Percentiles rank a stretch among this genome's conserved stretches.
phyloP scores from a whole-genome alignment of 2,113 vertebrate species.

The Caloenas nicobarica region DNA sequence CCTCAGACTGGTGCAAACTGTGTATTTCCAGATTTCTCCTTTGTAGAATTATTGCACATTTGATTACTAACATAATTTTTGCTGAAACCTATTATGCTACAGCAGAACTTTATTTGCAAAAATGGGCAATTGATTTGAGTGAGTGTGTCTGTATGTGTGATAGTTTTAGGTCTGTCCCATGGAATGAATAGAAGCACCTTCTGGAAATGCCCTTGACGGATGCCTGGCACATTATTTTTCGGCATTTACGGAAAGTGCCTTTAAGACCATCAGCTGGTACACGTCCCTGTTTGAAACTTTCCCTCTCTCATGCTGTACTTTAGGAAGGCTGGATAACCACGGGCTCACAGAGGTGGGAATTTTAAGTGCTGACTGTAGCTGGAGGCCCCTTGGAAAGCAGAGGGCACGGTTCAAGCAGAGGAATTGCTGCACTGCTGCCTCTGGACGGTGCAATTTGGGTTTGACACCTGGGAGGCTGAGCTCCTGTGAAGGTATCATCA shows the following conservation, averaged over 20 bases:
- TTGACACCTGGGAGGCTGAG: neutral
- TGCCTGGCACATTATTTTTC: neutral
- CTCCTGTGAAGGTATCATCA: neutral
- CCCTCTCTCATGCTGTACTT: neutral
- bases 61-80: neutral
- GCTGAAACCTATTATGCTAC: neutral
- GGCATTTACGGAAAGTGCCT: neutral
- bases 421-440: neutral
- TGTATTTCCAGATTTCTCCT: neutral
- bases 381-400: neutral
- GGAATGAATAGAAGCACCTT: neutral
- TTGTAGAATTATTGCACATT: neutral
- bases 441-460: neutral
- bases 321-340: neutral
- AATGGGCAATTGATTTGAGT: neutral
- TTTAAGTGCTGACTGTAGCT: neutral
- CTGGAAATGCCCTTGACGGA: neutral
- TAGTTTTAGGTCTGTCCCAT: neutral
- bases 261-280: neutral
- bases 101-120: neutral
- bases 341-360: neutral
- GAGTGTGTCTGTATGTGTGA: neutral
- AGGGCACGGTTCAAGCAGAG: fast-evolving
- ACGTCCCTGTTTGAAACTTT: neutral
- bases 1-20: neutral